Evolutionary conservation across 2,888 invertebrate species (phyloP), one percentile per base, ranked within the genome.

Genomic region (Mesoligia furuncula): DNA sequence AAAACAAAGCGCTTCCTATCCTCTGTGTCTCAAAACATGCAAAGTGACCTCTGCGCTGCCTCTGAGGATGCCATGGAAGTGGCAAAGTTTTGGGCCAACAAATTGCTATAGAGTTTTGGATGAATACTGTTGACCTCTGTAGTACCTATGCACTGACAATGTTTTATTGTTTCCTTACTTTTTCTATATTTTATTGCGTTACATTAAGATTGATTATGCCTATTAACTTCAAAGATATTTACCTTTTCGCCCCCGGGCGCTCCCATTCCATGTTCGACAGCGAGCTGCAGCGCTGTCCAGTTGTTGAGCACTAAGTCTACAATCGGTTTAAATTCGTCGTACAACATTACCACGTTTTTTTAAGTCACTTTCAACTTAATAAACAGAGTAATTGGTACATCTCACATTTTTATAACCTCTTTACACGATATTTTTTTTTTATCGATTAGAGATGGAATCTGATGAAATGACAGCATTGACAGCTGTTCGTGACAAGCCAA

Each of bases 261-360:
- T 54, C 97, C 98, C 97, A 98, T 97, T 86, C 97, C 97, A 97
- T 98, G 98, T 93, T 98, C 98, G 0, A 98, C 98, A 54, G 98
- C 98, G 48, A 98, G 93, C 88, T 97, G 97, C 48, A 98, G 92
- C 9, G 97, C 98, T 31, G 98, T 97, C 98, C 98, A 98, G 90
- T 98, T 98, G 88, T 97, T 98, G 78, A 98, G 97, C 68, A 98
- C 97, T 88, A 97, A 97, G 90, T 98, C 97, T 13, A 98, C 97
- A 85, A 98, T 95, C 78, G 97, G 95, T 84, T 97, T 97, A 90
- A 98, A 98, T 64, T 96, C 94, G 88, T 97, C 96, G 91, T 96
- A 96, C 84, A 96, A 91, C 96, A 96, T 96, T 73, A 74, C 91
- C 20, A 64, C 24, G 77, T 57, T 73, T 73, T 71, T 27, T 66